These are phyloP conservation scores for Diabrotica undecimpunctata DNA, from an alignment of 1,140 invertebrate species.

Conservation along the genomic window DNA sequence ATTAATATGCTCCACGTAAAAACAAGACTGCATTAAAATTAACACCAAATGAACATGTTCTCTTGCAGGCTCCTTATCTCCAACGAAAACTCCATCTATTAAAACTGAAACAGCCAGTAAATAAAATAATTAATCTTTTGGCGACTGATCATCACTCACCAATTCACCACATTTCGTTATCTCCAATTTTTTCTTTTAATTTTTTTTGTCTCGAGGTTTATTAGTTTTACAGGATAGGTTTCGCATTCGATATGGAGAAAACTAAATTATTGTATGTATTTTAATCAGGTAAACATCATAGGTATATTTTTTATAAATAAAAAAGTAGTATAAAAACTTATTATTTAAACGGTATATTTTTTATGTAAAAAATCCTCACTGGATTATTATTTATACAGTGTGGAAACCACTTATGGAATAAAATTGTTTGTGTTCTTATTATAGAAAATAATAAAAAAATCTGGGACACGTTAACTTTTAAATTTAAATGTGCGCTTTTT, in stretches of 20 bases:
- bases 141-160: constrained; percentile 10
- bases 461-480: too few species aligned
- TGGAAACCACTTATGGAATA: too few species aligned
- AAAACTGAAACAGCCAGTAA: background rate
- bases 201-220: background rate
- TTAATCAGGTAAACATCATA: background rate
- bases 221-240: too few species aligned
- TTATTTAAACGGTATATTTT: too few species aligned
- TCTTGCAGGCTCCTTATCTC: constrained; percentile 5
- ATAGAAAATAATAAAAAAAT: too few species aligned
- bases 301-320: background rate
- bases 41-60: constrained; percentile 11
- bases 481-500: too few species aligned
- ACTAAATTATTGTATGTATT: background rate
- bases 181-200: background rate
- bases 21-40: constrained; percentile 12
- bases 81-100: background rate
- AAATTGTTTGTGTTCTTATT: too few species aligned
- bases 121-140: constrained; percentile 10
- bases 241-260: too few species aligned
- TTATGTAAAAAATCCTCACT: too few species aligned
- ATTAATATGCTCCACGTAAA: constrained; percentile 4
- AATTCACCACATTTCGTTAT: constrained; percentile 1
- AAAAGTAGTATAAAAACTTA: background rate
- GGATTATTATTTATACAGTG: too few species aligned